A percentile compares a stretch with the other conserved stretches of the same genome.
Conservation (phyloP, 2,888 invertebrate species). For the Euclidia mi region DNA sequence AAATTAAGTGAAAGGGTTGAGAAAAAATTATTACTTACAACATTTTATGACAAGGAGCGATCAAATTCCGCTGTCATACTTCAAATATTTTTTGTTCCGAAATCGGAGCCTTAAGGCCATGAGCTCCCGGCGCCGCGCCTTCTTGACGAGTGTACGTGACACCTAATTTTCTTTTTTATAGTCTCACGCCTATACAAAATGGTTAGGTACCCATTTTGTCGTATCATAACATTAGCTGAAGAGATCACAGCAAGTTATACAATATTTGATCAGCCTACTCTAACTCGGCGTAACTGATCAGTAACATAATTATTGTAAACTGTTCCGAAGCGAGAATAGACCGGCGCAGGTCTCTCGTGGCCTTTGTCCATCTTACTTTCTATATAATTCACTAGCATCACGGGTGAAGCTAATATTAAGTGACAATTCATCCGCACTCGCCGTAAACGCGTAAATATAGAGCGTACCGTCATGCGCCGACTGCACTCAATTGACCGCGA, state of each 20-base stretch:
- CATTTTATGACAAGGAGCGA: conserved; percentile 17
- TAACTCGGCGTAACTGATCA: too few relatives aligned
- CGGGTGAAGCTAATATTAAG: conserved; percentile 19
- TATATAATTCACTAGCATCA: conserved; percentile 11
- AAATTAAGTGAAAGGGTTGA: conserved; percentile 10
- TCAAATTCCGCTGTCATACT: background rate
- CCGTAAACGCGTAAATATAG: conserved; percentile 45
- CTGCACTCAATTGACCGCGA: conserved; percentile 47
- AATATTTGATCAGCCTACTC: too few relatives aligned
- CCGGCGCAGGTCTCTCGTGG: background rate
- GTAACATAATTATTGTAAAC: background rate
- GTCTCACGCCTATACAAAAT: too few relatives aligned
- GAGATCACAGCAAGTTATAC: too few relatives aligned
- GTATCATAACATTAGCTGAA: too few relatives aligned
- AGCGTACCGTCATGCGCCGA: conserved; percentile 49
- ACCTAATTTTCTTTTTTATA: too few relatives aligned
- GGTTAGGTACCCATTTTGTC: too few relatives aligned
- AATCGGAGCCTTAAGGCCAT: too few relatives aligned
- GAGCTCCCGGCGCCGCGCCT: too few relatives aligned
- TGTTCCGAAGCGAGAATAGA: conserved; percentile 1
- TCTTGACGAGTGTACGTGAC: too few relatives aligned
- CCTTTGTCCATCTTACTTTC: conserved; percentile 11
- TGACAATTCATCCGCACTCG: conserved; percentile 26
- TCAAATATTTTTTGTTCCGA: background rate
- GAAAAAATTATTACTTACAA: conserved; percentile 2